phyloP scores from a whole-genome alignment of 2,888 invertebrate genomes.

The Himalopsyche tibetana region DNA sequence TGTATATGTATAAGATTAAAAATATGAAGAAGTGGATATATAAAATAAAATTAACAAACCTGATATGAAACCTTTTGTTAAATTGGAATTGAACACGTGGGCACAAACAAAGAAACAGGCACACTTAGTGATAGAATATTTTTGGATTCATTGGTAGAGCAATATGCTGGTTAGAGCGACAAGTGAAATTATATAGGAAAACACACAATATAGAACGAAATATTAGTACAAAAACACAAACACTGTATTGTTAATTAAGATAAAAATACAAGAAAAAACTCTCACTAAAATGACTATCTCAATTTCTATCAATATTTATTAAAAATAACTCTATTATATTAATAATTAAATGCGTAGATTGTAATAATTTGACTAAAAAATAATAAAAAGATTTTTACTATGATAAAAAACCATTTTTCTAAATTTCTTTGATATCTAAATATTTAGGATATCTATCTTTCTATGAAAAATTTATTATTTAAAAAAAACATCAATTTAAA shows the following conservation, averaged over 20 bases:
- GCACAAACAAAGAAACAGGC: conserved; percentile 39
- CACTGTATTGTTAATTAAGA: conserved; percentile 3
- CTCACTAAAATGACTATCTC: conserved; percentile 1
- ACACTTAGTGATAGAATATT: conserved; percentile 67
- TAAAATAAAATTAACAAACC: conserved; percentile 64
- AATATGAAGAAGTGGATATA: too few relatives aligned
- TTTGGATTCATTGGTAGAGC: conserved; percentile 68
- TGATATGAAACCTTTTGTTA: conserved; percentile 66
- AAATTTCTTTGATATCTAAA: background rate
- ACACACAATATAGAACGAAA: conserved; percentile 48
- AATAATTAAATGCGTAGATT: background rate
- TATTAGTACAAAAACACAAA: conserved; percentile 47
- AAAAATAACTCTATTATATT: background rate
- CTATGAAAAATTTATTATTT: background rate
- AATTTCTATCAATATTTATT: conserved; percentile 4
- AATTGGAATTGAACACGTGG: conserved; percentile 64
- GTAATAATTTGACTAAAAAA: background rate
- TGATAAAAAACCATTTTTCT: background rate
- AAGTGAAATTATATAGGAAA: conserved; percentile 39
- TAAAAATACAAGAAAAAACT: conserved; percentile 31
- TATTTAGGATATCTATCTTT: background rate
- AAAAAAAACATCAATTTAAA: background rate
- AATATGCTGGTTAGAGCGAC: conserved; percentile 52
- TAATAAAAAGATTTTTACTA: background rate
- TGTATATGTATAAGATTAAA: too few relatives aligned